Evolutionary conservation across 92 coral and sea anemone species (phyloP), one percentile per base, ranked within the genome.

Genomic region (Porites evermanni): DNA sequence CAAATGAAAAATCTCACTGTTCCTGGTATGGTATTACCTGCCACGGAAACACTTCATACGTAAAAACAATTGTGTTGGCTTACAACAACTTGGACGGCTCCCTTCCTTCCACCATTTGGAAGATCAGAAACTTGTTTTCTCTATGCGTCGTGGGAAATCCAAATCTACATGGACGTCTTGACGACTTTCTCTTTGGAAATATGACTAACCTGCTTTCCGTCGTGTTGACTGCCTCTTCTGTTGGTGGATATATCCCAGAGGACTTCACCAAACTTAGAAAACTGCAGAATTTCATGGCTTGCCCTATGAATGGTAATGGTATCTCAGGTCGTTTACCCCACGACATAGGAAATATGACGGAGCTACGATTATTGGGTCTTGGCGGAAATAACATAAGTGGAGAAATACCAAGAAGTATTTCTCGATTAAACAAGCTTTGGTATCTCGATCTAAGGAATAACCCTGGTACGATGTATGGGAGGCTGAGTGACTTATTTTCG

Each of bases 21-120:
- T 88, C 84, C 16, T 89, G 92, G 92, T 84, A 71, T 60, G 92
- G 86, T 7, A 73, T 89, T 21, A 84, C 92, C 29, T 92, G 94
- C 53, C 79, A 80, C 23, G 64, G 74, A 7, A 83, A 81, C 24
- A 88, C 81, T 38, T 82, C 88, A 3, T 85, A 85, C 75, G 76
- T 92, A 29, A 92, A 70, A 53, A 75, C 90, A 21, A 75, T 92
- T 64, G 66, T 61, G 17, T 65, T 92, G 70, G 54, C 86, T 20
- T 56, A 78, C 63, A 92, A 92, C 59, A 88, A 92, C 64, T 23
- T 92, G 51, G 71, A 83, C 1, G 94, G 94, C 10, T 60, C 21
- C 71, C 88, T 84, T 75, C 94, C 94, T 12, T 68, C 70, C 19
- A 85, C 38, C 64, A 82, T 92, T 10, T 92, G 94, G 94, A 73